Conservation (phyloP, 1,140 invertebrate genomes). For the Papilio machaon region DNA sequence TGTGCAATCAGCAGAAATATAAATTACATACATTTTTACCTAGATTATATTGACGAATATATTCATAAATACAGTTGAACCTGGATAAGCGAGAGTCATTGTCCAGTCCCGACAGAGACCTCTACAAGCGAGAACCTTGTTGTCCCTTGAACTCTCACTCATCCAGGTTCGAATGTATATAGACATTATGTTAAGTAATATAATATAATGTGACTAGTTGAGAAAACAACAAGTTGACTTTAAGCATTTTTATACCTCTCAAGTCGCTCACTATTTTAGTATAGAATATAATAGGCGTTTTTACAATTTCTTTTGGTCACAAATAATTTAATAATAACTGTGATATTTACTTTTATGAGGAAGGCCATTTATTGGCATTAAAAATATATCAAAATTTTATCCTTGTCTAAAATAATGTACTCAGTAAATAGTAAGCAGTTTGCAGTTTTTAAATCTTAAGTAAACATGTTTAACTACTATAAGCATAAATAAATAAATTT, state of each 20-base stretch:
- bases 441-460: slow-evolving; percentile 56
- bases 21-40: slow-evolving; percentile 29
- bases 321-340: slow-evolving; percentile 80
- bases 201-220: not conserved
- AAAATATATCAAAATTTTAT: slow-evolving; percentile 72
- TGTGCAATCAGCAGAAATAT: slow-evolving; percentile 61
- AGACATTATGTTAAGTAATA: slow-evolving; percentile 42
- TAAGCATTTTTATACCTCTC: slow-evolving; percentile 56
- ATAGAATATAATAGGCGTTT: slow-evolving; percentile 57
- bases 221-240: slow-evolving; percentile 42
- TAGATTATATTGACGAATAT: slow-evolving; percentile 39
- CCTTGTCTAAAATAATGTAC: slow-evolving; percentile 63
- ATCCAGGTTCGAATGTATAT: not conserved
- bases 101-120: too few relatives aligned
- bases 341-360: slow-evolving; percentile 80
- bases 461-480: slow-evolving; percentile 49
- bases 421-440: slow-evolving; percentile 55
- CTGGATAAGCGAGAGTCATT: too few relatives aligned
- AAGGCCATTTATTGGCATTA: slow-evolving; percentile 73
- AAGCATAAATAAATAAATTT: slow-evolving; percentile 61
- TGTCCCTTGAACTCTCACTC: too few relatives aligned
- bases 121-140: too few relatives aligned
- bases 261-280: slow-evolving; percentile 58
- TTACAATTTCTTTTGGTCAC: slow-evolving; percentile 72
- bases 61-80: slow-evolving; percentile 16